These are phyloP conservation scores for Dufourea novaeangliae DNA, from an alignment of 1,140 invertebrate genomes.

Conservation along the genomic window DNA sequence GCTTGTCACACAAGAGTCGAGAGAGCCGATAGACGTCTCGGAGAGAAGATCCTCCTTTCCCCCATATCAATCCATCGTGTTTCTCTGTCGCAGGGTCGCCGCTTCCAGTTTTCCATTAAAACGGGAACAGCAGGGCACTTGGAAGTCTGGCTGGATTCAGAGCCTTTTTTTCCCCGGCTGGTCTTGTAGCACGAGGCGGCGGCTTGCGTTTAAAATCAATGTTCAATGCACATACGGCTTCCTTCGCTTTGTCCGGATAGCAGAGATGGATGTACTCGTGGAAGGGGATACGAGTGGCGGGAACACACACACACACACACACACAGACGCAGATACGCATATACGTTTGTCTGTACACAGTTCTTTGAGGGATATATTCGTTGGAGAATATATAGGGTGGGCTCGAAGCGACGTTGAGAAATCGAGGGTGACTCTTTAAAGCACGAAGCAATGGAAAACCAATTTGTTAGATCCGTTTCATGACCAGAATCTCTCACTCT, in stretches of 20 bases:
- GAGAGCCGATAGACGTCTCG: constrained; percentile 53
- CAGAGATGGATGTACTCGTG: constrained; percentile 48
- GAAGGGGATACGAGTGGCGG: constrained; percentile 39
- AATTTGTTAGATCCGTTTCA: no score
- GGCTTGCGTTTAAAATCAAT: constrained; percentile 75
- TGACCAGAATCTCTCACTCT: no score
- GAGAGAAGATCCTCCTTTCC: constrained; percentile 39
- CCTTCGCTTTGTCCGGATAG: constrained; percentile 57
- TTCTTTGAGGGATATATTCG: constrained; percentile 59
- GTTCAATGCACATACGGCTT: constrained; percentile 73
- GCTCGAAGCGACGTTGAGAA: constrained; percentile 20
- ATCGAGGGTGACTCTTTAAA: constrained; percentile 33
- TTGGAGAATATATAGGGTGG: constrained; percentile 29
- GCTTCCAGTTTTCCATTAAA: constrained; percentile 55
- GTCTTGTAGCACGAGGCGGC: constrained; percentile 36
- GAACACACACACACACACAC: background rate
- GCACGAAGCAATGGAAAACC: constrained; percentile 30
- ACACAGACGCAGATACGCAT: background rate
- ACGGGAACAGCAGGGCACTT: constrained; percentile 33
- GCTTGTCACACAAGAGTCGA: constrained; percentile 48
- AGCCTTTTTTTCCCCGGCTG: constrained; percentile 43
- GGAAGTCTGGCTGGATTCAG: constrained; percentile 42
- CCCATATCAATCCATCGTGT: constrained; percentile 52
- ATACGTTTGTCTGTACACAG: background rate
- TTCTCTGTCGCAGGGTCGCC: constrained; percentile 5